Conservation (phyloP, 1,140 invertebrate genomes). For the Nebria ingens region DNA sequence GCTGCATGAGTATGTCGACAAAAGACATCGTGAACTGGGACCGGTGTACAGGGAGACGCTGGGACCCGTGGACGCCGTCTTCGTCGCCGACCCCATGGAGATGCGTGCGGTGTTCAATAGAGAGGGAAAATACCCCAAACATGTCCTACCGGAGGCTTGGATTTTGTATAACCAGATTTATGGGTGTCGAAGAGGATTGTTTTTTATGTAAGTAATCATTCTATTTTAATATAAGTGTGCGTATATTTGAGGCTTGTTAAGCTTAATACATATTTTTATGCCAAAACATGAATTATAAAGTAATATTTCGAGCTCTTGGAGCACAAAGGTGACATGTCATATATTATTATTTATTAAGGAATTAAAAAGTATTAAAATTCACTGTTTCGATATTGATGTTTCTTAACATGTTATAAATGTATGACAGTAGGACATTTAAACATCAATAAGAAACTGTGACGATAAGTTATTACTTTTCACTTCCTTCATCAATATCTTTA, state of each 20-base stretch:
- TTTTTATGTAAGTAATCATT: conserved; percentile 67
- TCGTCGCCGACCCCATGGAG: conserved; percentile 54
- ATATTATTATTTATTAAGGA: no score
- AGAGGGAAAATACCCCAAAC: conserved; percentile 67
- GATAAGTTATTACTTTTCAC: no score
- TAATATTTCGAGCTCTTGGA: no score
- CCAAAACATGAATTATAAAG: no score
- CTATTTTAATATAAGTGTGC: neutral
- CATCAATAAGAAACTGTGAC: no score
- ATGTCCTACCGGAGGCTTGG: conserved; percentile 77
- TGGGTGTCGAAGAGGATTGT: conserved; percentile 60
- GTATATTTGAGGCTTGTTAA: neutral
- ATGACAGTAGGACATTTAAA: no score
- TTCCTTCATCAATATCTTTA: no score
- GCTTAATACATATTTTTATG: conserved; percentile 11
- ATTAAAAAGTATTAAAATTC: no score
- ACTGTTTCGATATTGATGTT: no score
- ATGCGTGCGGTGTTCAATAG: conserved; percentile 60
- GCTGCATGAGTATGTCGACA: conserved; percentile 64
- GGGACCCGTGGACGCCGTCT: conserved; percentile 55
- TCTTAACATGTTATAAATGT: no score
- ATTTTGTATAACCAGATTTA: conserved; percentile 62
- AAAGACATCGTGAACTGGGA: conserved; percentile 58
- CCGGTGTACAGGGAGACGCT: conserved; percentile 62
- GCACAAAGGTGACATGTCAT: no score